phyloP scores from a whole-genome alignment of 2,888 invertebrate genomes.

The Eilema caniola region DNA sequence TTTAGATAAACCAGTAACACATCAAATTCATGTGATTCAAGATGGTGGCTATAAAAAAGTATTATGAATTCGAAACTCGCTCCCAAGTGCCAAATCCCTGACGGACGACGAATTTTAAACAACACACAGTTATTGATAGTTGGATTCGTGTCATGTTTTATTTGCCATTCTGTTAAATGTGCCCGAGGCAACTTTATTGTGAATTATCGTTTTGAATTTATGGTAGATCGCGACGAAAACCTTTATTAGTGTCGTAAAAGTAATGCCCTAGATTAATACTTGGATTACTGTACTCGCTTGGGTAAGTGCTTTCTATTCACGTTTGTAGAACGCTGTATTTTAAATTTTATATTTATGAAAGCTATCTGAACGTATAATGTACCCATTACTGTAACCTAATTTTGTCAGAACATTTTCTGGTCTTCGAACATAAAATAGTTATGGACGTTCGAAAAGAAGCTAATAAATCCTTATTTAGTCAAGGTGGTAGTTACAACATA shows the following conservation, averaged over 20 bases:
- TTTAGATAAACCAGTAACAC: constrained; percentile 41
- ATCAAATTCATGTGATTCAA: constrained; percentile 64
- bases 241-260: constrained; percentile 46
- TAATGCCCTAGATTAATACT: constrained; percentile 44
- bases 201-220: constrained; percentile 45
- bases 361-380: constrained; percentile 9
- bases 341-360: constrained; percentile 30
- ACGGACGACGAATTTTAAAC: constrained; percentile 79
- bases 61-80: constrained; percentile 77
- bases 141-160: constrained; percentile 67
- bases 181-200: constrained; percentile 33
- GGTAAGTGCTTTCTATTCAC: constrained; percentile 34
- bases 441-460: background rate
- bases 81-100: constrained; percentile 78
- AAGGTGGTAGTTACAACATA: too few species aligned
- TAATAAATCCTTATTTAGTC: constrained; percentile 1
- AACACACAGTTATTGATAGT: constrained; percentile 75
- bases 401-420: background rate
- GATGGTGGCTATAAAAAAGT: constrained; percentile 67
- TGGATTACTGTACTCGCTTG: constrained; percentile 30
- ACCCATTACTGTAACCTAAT: background rate
- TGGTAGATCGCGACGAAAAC: constrained; percentile 44
- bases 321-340: constrained; percentile 28
- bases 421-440: background rate
- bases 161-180: constrained; percentile 61